A percentile compares a stretch with the other conserved stretches of the same genome.
These are phyloP conservation scores for Cabera pusaria DNA, from an alignment of 2,888 invertebrate species.

Conservation along the genomic window DNA sequence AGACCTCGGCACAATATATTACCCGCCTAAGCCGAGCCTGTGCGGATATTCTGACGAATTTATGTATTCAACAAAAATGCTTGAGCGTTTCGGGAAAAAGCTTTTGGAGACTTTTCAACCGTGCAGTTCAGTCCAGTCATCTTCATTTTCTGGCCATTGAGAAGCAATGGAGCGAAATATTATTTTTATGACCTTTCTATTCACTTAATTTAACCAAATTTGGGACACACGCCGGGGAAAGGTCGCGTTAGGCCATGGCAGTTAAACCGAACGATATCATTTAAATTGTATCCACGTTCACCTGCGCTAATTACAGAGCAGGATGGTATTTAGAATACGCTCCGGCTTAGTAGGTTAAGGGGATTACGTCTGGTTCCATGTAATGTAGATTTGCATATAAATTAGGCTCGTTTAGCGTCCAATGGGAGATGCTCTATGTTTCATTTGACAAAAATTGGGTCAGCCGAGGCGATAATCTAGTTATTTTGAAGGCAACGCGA, in stretches of 20 bases:
- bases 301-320: constrained; percentile 31
- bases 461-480: constrained; percentile 28
- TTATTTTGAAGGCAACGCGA: constrained; percentile 22
- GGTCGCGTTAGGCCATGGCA: neutral
- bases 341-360: constrained; percentile 37
- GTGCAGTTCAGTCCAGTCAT: constrained; percentile 16
- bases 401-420: constrained; percentile 40
- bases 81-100: constrained; percentile 3
- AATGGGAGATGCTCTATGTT: constrained; percentile 35
- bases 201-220: constrained; percentile 12
- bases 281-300: constrained; percentile 9
- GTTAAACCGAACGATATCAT: neutral
- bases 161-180: constrained; percentile 17
- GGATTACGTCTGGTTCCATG: constrained; percentile 36
- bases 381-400: constrained; percentile 48
- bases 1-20: constrained; percentile 44
- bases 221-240: constrained; percentile 1
- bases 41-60: constrained; percentile 26
- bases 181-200: constrained; percentile 17
- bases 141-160: constrained; percentile 19
- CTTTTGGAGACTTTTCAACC: constrained; percentile 14
- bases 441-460: constrained; percentile 34
- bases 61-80: constrained; percentile 27
- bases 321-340: constrained; percentile 39
- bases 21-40: constrained; percentile 37